These are phyloP conservation scores for Dermolepida albohirtum DNA, from an alignment of 2,888 invertebrate species.

Conservation along the genomic window DNA sequence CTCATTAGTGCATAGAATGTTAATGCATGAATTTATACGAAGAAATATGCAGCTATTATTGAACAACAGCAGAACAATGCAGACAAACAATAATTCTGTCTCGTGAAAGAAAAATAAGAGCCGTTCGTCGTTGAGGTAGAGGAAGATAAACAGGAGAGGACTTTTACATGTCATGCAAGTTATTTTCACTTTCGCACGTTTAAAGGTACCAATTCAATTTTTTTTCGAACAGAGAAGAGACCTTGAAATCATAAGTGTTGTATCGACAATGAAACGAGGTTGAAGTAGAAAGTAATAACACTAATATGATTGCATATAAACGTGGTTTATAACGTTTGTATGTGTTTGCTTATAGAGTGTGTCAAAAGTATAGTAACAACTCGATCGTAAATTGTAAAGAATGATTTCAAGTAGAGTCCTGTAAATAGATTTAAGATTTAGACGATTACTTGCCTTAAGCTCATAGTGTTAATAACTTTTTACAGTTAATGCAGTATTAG, in stretches of 20 bases:
- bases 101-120: too few relatives aligned
- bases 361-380: background rate
- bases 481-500: too few relatives aligned
- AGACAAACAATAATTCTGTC: too few relatives aligned
- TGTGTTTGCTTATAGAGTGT: constrained; percentile 11
- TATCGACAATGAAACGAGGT: constrained; percentile 49
- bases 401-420: too few relatives aligned
- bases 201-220: constrained; percentile 15
- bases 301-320: constrained; percentile 41
- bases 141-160: constrained; percentile 1
- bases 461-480: too few relatives aligned
- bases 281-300: constrained; percentile 50
- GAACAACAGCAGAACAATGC: too few relatives aligned
- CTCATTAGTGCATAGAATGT: too few relatives aligned
- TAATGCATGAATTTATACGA: too few relatives aligned
- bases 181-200: constrained; percentile 26
- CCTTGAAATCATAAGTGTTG: constrained; percentile 46
- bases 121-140: background rate
- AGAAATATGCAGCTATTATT: too few relatives aligned
- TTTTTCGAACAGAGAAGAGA: constrained; percentile 32
- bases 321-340: constrained; percentile 7
- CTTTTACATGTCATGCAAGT: constrained; percentile 13
- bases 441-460: too few relatives aligned
- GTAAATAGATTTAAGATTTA: too few relatives aligned
- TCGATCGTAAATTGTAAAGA: too few relatives aligned